These are phyloP conservation scores for Trissolcus japonicus DNA, from an alignment of 2,888 invertebrate genomes.

Conservation along the genomic window DNA sequence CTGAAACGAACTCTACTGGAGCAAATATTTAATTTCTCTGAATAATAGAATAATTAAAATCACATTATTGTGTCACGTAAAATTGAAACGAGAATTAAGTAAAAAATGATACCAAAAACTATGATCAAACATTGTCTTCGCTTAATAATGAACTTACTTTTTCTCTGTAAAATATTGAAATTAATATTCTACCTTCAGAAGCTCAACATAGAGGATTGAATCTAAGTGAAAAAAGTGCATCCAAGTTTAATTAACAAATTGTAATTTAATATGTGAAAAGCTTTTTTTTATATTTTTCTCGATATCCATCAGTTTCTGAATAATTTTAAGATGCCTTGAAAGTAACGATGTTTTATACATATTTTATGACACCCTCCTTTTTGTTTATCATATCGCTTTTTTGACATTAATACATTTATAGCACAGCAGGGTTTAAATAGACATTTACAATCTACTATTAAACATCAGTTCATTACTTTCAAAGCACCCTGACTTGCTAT, in stretches of 20 bases:
- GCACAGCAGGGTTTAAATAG: constrained; percentile 1
- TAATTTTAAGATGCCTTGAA: neutral
- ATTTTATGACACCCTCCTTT: neutral
- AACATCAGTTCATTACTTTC: constrained; percentile 1
- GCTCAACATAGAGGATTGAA: no score
- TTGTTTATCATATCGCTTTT: neutral
- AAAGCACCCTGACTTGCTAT: neutral
- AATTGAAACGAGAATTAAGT: no score
- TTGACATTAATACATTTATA: constrained; percentile 6
- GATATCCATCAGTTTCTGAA: neutral
- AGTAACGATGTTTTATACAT: neutral
- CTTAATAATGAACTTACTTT: no score
- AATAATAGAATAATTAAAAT: no score
- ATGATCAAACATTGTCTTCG: no score
- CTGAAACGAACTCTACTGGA: no score
- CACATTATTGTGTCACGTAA: no score
- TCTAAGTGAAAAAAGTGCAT: neutral
- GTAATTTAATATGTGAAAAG: neutral
- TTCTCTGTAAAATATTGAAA: no score
- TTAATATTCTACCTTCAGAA: no score
- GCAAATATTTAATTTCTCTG: no score
- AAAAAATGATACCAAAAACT: no score
- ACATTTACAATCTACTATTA: constrained; percentile 8
- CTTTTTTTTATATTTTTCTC: neutral
- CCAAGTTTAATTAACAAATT: neutral